A percentile compares a stretch with the other conserved stretches of the same genome.
Evolutionary conservation across 2,888 invertebrate genomes (phyloP).

Genomic region (Diogma glabrata): DNA sequence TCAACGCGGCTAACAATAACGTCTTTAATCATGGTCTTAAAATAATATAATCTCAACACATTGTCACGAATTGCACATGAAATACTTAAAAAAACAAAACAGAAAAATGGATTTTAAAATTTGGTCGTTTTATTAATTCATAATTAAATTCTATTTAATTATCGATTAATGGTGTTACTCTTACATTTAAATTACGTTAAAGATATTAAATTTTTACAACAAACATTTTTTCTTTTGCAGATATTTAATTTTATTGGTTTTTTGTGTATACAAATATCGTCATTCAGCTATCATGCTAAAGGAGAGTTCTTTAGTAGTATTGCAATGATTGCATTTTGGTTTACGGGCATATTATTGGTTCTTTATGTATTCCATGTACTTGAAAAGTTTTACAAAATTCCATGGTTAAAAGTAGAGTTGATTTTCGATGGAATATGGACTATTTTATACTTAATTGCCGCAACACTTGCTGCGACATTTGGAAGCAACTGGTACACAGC

Average conservation of each 20-base stretch:
- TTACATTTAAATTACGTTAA: too few species aligned
- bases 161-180: too few species aligned
- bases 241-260: constrained; percentile 61
- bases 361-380: constrained; percentile 77
- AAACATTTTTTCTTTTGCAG: constrained; percentile 42
- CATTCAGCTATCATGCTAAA: constrained; percentile 40
- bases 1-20: too few species aligned
- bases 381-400: constrained; percentile 73
- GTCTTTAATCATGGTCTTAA: too few species aligned
- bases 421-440: constrained; percentile 63
- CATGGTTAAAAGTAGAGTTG: constrained; percentile 77
- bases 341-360: constrained; percentile 63
- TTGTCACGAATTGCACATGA: too few species aligned
- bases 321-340: constrained; percentile 76
- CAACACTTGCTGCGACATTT: constrained; percentile 53
- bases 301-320: constrained; percentile 68
- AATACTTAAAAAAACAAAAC: too few species aligned
- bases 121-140: too few species aligned
- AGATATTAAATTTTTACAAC: too few species aligned
- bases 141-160: too few species aligned
- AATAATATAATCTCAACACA: too few species aligned
- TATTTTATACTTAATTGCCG: constrained; percentile 62
- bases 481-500: constrained; percentile 48
- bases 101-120: too few species aligned
- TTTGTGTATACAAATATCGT: constrained; percentile 62